Evolutionary conservation across 2,888 invertebrate genomes (phyloP), one percentile per base, ranked within the genome.

Genomic region (Nomada goodeniana): DNA sequence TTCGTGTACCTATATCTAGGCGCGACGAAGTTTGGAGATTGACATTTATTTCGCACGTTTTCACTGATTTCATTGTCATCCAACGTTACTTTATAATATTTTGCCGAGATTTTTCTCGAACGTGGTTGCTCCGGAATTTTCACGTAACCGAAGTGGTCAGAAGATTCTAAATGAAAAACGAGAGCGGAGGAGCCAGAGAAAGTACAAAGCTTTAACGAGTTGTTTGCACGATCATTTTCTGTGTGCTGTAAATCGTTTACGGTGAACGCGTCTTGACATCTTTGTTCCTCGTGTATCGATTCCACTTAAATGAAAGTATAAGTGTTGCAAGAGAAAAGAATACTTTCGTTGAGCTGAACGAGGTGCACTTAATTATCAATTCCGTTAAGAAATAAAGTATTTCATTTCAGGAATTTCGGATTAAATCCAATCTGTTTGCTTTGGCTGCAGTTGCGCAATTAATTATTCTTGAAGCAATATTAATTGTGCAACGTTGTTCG

Each of bases 131-230:
- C 7, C 36, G 36, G 36, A 36, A n/a, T 13, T 20, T 59, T 10
- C 0, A 18, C 29, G 29, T 2, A 36, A 18, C 9, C 18, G n/a
- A 29, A 57, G 20, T 18, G 26, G 5, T n/a, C 52, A 18, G 18
- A 55, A 42, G 52, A 10, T 23, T 36, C 13, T 18, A 60, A 64
- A 64, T 23, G 29, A 59, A 26, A 64, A 67, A 72, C 44, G 29
- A 47, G 44, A 72, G 60, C n/a, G 11, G 72, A 50, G 36, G 18
- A n/a, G 36, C 57, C 26, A 26, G 80, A 72, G 72, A 81, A 82
- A 81, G 57, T 68, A 57, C 10, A 44, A 61, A 65, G n/a, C 59
- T 72, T 72, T 72, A 77, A 82, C 63, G 71, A 82, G 53, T 74
- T 74, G 11, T 36, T 52, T 47, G 64, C 64, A 76, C 44, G 74